These are phyloP conservation scores for human (Homo sapiens) DNA, from an alignment of 2,113 vertebrate genomes.

Conservation along the genomic window DNA sequence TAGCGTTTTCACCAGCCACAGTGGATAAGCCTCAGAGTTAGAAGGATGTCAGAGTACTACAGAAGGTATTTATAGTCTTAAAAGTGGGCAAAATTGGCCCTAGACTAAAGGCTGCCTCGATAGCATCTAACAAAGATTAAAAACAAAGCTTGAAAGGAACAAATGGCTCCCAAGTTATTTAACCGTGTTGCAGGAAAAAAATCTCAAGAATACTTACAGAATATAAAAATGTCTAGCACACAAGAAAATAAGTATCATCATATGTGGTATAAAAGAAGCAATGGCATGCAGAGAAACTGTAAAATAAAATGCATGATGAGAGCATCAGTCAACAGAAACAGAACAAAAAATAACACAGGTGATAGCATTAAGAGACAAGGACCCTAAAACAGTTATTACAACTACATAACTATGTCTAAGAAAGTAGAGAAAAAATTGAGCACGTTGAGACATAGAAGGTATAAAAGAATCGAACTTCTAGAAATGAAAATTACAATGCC, in stretches of 20 bases:
- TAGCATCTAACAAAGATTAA: background rate
- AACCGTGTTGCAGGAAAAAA: background rate
- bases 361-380: background rate
- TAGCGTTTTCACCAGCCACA: background rate
- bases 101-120: background rate
- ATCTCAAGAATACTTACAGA: background rate
- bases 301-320: background rate
- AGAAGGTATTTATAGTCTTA: background rate
- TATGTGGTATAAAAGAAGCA: background rate
- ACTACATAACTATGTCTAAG: background rate
- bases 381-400: background rate
- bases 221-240: background rate
- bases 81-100: background rate
- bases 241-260: background rate
- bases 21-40: background rate
- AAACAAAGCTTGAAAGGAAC: constrained; percentile 14
- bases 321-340: background rate
- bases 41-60: background rate
- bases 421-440: background rate
- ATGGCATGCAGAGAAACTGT: background rate
- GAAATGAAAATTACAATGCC: background rate
- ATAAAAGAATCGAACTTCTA: background rate
- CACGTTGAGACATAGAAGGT: background rate
- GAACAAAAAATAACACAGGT: background rate
- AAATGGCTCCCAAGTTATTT: background rate